Percentiles rank a stretch among this genome's conserved stretches.
Evolutionary conservation across 2,113 vertebrate genomes (phyloP).

Genomic region (Sturnus vulgaris): DNA sequence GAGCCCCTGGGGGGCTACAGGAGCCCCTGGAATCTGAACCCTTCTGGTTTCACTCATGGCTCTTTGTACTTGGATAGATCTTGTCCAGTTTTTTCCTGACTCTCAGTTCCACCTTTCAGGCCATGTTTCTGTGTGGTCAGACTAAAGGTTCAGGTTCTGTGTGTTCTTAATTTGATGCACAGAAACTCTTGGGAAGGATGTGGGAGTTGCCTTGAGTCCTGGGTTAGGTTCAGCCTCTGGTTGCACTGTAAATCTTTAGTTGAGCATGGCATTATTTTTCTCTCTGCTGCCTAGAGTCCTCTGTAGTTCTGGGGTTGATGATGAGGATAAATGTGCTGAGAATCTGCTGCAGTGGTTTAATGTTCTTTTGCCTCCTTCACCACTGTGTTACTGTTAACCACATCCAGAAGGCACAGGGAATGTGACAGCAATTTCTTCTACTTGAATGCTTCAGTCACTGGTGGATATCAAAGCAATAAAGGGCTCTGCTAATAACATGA

Average conservation of each 20-base stretch:
- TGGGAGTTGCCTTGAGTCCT: not conserved
- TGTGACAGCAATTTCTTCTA: not conserved
- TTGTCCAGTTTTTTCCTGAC: not conserved
- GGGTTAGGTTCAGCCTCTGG: not conserved
- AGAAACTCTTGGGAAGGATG: not conserved
- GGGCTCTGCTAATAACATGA: not conserved
- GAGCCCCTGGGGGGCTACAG: not conserved
- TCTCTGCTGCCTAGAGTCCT: not conserved
- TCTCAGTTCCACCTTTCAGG: not conserved
- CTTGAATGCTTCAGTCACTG: not conserved
- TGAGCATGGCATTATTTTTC: not conserved
- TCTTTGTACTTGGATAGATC: not conserved
- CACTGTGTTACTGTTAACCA: not conserved
- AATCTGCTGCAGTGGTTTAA: not conserved
- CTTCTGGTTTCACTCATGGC: not conserved
- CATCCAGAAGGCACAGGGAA: not conserved
- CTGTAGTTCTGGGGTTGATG: not conserved
- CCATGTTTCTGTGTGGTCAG: not conserved
- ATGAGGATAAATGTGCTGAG: not conserved
- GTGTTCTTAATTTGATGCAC: not conserved
- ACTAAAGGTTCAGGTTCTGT: not conserved
- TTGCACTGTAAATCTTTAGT: not conserved
- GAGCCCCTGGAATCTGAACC: not conserved
- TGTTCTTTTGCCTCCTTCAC: not conserved
- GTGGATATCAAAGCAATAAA: slow-evolving; percentile 7